phyloP scores from a whole-genome alignment of 1,140 invertebrate species.

The Drosophila saltans region DNA sequence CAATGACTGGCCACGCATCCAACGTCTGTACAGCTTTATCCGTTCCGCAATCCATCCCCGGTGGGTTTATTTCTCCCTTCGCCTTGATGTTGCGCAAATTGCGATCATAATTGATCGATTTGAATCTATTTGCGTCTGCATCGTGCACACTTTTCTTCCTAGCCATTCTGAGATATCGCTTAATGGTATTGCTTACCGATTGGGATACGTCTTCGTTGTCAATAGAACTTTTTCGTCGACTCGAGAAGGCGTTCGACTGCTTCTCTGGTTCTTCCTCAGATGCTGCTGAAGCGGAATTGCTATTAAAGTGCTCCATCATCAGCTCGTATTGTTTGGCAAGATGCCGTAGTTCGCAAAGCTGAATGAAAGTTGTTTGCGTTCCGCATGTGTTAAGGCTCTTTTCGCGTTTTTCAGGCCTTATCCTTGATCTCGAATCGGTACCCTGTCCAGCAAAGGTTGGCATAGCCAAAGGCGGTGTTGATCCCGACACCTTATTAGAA shows the following conservation, averaged over 20 bases:
- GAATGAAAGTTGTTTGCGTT: constrained; percentile 72
- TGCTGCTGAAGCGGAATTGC: constrained; percentile 58
- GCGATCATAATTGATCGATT: constrained; percentile 93
- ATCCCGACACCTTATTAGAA: background rate
- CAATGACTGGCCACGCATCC: constrained; percentile 87
- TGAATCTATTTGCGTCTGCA: constrained; percentile 89
- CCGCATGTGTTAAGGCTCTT: constrained; percentile 44
- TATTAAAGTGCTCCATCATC: constrained; percentile 11
- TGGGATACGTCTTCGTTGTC: constrained; percentile 93
- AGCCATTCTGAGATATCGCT: constrained; percentile 92
- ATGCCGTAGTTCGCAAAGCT: constrained; percentile 57
- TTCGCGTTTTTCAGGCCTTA: constrained; percentile 12
- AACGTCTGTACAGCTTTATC: constrained; percentile 90
- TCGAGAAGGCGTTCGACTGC: background rate
- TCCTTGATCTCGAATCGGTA: background rate
- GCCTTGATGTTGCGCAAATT: constrained; percentile 93
- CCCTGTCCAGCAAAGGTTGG: background rate
- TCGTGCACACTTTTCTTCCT: constrained; percentile 92
- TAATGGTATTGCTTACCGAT: constrained; percentile 93
- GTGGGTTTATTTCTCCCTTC: constrained; percentile 89
- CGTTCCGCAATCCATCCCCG: constrained; percentile 88
- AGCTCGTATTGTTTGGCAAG: constrained; percentile 61
- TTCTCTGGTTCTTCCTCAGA: constrained; percentile 62
- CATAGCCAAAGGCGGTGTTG: background rate
- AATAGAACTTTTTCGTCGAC: constrained; percentile 87